Evolutionary conservation across 2,113 vertebrate species (phyloP).

Genomic region (Copsychus sechellarum): DNA sequence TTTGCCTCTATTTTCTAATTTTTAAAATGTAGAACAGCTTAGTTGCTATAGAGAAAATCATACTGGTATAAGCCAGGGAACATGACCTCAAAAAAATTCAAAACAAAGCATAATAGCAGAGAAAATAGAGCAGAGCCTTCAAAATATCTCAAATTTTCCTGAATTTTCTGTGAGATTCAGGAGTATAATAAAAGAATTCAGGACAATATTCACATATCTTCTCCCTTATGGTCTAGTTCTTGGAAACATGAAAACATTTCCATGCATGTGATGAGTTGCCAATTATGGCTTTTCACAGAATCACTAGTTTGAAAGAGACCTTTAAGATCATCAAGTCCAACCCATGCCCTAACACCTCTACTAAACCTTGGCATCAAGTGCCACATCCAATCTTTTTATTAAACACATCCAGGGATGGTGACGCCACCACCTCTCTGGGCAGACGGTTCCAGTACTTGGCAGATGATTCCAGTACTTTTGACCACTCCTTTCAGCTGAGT

Average conservation of each 20-base stretch:
- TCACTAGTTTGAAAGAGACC: neutral
- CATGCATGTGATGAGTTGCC: neutral
- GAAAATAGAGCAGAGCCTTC: neutral
- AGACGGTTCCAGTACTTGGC: neutral
- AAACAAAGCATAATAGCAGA: neutral
- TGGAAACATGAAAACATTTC: neutral
- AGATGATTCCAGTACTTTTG: neutral
- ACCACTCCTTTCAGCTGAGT: neutral
- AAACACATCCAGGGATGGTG: neutral
- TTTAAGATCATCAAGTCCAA: neutral
- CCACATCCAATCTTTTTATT: neutral
- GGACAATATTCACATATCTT: neutral
- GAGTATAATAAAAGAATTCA: neutral
- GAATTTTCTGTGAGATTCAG: neutral
- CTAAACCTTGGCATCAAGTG: too few relatives aligned
- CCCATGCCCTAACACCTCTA: neutral
- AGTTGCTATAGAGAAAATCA: neutral
- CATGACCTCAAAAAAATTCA: neutral
- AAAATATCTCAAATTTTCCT: neutral
- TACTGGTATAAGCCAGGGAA: neutral
- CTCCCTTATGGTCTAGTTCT: neutral
- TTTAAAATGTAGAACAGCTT: neutral
- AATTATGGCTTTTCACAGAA: neutral
- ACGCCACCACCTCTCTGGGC: neutral
- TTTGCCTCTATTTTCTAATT: neutral